A percentile compares a stretch with the other conserved stretches of the same genome.
These are phyloP conservation scores for Otolemur garnettii DNA, from an alignment of 2,113 vertebrate genomes.

Conservation along the genomic window DNA sequence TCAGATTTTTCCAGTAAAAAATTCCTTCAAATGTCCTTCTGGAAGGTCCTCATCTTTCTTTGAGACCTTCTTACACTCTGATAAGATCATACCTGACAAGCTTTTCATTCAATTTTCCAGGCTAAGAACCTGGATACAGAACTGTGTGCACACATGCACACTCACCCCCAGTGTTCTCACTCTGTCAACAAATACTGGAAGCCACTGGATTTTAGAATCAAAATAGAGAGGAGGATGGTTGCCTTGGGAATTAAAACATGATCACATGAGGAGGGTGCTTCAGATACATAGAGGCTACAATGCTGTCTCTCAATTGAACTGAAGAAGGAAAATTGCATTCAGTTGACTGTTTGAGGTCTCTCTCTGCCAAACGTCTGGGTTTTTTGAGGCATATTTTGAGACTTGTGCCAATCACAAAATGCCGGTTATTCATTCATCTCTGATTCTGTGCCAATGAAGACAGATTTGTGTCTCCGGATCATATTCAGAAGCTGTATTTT, in stretches of 20 bases:
- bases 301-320: neutral
- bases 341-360: neutral
- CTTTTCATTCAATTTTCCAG: neutral
- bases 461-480: conserved; percentile 28
- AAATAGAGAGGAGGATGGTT: neutral
- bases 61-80: neutral
- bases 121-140: neutral
- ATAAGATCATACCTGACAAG: neutral
- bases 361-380: conserved; percentile 6
- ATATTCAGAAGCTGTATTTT: conserved; percentile 15
- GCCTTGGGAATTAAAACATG: neutral
- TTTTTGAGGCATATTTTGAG: conserved; percentile 3
- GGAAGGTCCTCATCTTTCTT: neutral
- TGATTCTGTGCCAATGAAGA: neutral
- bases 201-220: neutral
- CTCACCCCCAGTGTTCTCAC: neutral
- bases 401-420: conserved; percentile 53
- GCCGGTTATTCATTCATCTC: conserved; percentile 19
- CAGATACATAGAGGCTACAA: neutral
- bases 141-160: neutral
- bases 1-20: neutral
- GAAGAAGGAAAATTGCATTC: conserved; percentile 9
- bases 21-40: neutral
- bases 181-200: neutral
- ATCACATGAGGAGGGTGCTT: neutral